Conservation (phyloP, 1,140 invertebrate genomes). For the Neodiprion virginianus region DNA sequence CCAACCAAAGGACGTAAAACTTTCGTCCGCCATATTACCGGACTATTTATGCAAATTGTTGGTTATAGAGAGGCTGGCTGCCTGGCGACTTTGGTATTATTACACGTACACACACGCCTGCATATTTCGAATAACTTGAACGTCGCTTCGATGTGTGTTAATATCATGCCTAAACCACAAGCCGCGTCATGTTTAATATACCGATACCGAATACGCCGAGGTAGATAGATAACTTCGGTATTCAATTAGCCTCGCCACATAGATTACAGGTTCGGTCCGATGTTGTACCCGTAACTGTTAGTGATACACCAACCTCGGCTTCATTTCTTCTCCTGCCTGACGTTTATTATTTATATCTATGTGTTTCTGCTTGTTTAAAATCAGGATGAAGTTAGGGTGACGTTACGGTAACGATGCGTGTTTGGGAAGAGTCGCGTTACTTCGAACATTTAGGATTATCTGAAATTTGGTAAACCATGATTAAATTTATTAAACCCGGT, state of each 20-base stretch:
- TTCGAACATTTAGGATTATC: too few relatives aligned
- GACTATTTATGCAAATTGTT: slow-evolving; percentile 38
- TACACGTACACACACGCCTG: neutral
- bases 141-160: neutral
- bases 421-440: too few relatives aligned
- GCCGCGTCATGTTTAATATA: too few relatives aligned
- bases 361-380: too few relatives aligned
- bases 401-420: too few relatives aligned
- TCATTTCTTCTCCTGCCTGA: too few relatives aligned
- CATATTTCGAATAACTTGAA: neutral
- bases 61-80: slow-evolving; percentile 1
- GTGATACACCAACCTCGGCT: too few relatives aligned
- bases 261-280: neutral
- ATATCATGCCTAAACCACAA: neutral
- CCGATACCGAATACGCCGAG: too few relatives aligned
- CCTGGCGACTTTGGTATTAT: neutral
- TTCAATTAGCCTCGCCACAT: neutral
- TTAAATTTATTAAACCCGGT: too few relatives aligned
- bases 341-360: too few relatives aligned
- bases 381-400: too few relatives aligned
- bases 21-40: slow-evolving; percentile 1
- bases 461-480: too few relatives aligned
- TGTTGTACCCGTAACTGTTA: neutral
- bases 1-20: slow-evolving; percentile 27
- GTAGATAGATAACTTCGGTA: neutral